phyloP scores from a whole-genome alignment of 2,797 vertebrate species.

The Petrocephalus schoutedeni region DNA sequence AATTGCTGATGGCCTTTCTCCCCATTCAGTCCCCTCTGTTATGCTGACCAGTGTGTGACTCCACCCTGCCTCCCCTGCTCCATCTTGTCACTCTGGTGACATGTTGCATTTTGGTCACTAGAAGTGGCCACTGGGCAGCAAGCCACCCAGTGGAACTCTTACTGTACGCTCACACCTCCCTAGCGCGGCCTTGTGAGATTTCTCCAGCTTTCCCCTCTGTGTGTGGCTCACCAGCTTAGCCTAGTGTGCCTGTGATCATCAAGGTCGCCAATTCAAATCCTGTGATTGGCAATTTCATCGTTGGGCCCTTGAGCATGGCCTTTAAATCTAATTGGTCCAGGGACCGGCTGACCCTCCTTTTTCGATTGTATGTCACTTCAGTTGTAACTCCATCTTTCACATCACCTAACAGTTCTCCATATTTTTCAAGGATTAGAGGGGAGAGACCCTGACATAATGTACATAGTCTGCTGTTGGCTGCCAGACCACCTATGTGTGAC shows the following conservation, averaged over 20 bases:
- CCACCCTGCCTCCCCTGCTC: background rate
- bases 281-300: background rate
- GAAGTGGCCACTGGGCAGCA: background rate
- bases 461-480: background rate
- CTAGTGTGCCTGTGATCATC: background rate
- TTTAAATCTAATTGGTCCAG: background rate
- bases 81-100: background rate
- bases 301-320: background rate
- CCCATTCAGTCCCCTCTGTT: background rate
- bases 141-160: background rate
- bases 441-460: background rate
- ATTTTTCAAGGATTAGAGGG: conserved; percentile 31
- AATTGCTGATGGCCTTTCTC: background rate
- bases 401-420: conserved; percentile 47
- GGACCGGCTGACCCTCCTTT: background rate
- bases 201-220: conserved; percentile 49
- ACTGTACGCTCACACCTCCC: conserved; percentile 42
- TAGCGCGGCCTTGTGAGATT: conserved; percentile 56
- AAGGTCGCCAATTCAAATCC: background rate
- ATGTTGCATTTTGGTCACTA: background rate
- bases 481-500: background rate
- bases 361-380: background rate
- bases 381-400: conserved; percentile 49
- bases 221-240: background rate
- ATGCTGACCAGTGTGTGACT: background rate